Evolutionary conservation across 2,888 invertebrate genomes (phyloP).

Genomic region (Oscheius sp.): DNA sequence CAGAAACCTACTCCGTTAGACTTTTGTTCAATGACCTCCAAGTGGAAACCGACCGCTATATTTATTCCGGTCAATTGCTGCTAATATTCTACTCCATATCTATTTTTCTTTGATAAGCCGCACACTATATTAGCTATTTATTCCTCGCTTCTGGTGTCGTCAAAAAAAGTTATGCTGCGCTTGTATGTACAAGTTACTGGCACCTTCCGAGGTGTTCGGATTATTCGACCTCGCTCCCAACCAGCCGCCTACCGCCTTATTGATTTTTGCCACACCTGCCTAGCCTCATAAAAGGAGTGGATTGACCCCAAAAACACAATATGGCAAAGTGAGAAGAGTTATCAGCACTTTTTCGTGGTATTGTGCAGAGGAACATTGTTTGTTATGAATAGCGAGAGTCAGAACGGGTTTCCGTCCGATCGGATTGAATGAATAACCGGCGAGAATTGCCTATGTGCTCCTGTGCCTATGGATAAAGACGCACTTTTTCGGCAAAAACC

Average conservation of each 20-base stretch:
- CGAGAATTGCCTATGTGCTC: constrained; percentile 18
- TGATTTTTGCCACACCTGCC: constrained; percentile 25
- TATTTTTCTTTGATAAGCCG: background rate
- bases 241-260: constrained; percentile 25
- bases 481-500: background rate
- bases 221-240: constrained; percentile 29
- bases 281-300: constrained; percentile 6
- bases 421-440: constrained; percentile 28
- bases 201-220: constrained; percentile 18
- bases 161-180: background rate
- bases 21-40: background rate
- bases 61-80: constrained; percentile 29
- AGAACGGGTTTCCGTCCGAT: constrained; percentile 24
- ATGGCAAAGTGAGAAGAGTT: background rate
- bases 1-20: no score
- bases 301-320: background rate
- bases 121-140: background rate
- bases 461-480: background rate
- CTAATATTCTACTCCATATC: background rate
- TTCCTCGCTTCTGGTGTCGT: background rate
- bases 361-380: constrained; percentile 13
- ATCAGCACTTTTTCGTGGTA: background rate
- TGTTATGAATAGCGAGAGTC: constrained; percentile 18
- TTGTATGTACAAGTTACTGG: background rate
- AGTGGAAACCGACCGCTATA: background rate